Evolutionary conservation across 2,113 vertebrate genomes (phyloP), one percentile per base, ranked within the genome.

Genomic region (Etheostoma spectabile): DNA sequence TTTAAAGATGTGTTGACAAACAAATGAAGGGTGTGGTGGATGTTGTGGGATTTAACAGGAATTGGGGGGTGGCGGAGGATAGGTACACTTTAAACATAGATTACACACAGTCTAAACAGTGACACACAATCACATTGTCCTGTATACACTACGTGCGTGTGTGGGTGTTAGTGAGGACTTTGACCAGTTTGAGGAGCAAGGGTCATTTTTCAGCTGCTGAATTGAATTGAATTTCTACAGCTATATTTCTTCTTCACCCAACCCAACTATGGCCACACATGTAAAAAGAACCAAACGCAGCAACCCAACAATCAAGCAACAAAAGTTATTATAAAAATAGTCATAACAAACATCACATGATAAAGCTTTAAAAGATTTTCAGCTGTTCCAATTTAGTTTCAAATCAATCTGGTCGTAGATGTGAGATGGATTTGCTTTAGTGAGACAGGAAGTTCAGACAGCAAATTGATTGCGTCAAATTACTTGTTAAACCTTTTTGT

Each of bases 1-100:
- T 88, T 85, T 88, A 77, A 82, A 88, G 70, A 59, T 70, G 64
- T 60, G 35, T 88, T 87, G 71, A 78, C 82, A 90, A 87, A 86
- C 80, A 86, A 77, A 76, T 78, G 62, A 72, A 86, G 89, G 84
- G 71, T 10, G 85, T 71, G 80, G 80, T 86, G 77, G 70, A 82
- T 85, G 71, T 72, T 68, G 88, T 85, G 16, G 70, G 53, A 63
- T 87, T 80, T 81, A 55, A 71, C 69, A 91, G 91, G 88, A 89
- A 89, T 55, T 83, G 82, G 71, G 62, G 15, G 27, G 27, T n/a
- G 27, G 49, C 45, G 73, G 82, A 75, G 62, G 68, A 76, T 30
- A 55, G 74, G 74, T 79, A 70, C 48, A 30, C 42, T 74, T 85
- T 84, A 85, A 88, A 86, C 68, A 80, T 22, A 83, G 65, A 74